Evolutionary conservation across 2,113 vertebrate species (phyloP), one percentile per base, ranked within the genome.

Genomic region (Atractosteus spatula): DNA sequence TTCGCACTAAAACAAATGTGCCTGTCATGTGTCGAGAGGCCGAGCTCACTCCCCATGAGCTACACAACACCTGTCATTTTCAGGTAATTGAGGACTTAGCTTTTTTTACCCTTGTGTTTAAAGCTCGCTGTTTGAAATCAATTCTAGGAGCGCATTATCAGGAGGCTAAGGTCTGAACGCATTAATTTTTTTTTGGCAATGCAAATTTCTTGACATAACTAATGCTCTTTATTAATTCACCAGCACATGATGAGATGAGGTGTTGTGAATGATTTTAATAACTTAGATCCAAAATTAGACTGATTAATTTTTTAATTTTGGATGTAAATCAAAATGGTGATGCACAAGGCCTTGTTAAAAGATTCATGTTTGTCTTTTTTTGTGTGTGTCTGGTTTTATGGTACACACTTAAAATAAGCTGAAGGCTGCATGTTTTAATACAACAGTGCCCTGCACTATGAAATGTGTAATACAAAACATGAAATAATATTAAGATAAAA

Each of bases 31-130:
- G 47, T 5, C 1, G 5, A 7, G 10, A 10, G 10, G 47, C 10
- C 16, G 5, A 68, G 47, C 41, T 45, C 45, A 59, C 67, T 66
- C 41, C 68, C 69, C 44, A 8, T 47, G 65, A 65, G 44, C 41
- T 59, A 62, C 63, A 57, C 63, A 55, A 73, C 55, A 75, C 71
- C 78, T 79, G 76, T 76, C 78, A 76, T 67, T 66, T 69, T 29
- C 43, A 73, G 74, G 78, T 74, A 78, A 62, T 77, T 62, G 66
- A 51, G 47, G 67, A 59, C 8, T 51, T 2, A 55, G 44, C 67
- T 41, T 51, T 65, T 42, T 57, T 62, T 70, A 71, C 71, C 41
- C 66, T 56, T 55, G 70, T 61, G 47, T 70, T 74, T 72, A 74
- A 78, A 47, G 66, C 47, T 65, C 14, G 65, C 42, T 66, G 71